These are phyloP conservation scores for Patella vulgata DNA, from an alignment of 1,140 invertebrate genomes.

Conservation along the genomic window DNA sequence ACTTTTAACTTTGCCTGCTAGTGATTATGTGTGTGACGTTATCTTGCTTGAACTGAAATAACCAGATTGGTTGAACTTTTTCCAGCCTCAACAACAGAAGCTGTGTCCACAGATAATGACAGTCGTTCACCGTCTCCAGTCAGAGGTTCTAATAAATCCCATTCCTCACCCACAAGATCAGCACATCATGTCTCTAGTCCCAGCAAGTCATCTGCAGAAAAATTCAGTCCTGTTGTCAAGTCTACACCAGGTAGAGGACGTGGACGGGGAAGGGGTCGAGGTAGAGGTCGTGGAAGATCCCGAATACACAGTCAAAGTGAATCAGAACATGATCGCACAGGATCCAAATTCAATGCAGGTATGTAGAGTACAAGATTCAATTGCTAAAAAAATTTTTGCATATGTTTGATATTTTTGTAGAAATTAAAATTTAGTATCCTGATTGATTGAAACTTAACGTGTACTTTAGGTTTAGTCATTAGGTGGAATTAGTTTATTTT, in stretches of 20 bases:
- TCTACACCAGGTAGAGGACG: slow-evolving; percentile 24
- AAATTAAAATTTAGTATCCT: no score
- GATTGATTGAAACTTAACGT: no score
- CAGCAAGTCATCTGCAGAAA: slow-evolving; percentile 4
- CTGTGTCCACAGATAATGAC: slow-evolving; percentile 7
- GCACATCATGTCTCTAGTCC: slow-evolving; percentile 18
- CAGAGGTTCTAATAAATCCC: not conserved
- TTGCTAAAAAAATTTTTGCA: not conserved
- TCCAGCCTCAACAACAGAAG: slow-evolving; percentile 8
- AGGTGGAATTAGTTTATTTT: no score
- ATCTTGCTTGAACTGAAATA: no score
- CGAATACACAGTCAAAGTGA: slow-evolving; percentile 45
- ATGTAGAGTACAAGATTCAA: slow-evolving; percentile 2
- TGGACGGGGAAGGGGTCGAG: slow-evolving; percentile 39
- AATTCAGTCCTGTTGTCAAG: not conserved
- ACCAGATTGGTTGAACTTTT: no score
- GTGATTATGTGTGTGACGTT: no score
- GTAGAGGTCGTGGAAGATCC: slow-evolving; percentile 43
- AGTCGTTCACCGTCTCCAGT: not conserved
- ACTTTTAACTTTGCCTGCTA: no score
- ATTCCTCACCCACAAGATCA: slow-evolving; percentile 6
- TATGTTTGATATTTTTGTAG: not conserved
- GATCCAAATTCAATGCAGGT: slow-evolving; percentile 21
- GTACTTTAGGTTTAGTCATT: no score
- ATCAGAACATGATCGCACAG: slow-evolving; percentile 40